phyloP scores from a whole-genome alignment of 2,888 invertebrate genomes.

The Ectemnius cavifrons region DNA sequence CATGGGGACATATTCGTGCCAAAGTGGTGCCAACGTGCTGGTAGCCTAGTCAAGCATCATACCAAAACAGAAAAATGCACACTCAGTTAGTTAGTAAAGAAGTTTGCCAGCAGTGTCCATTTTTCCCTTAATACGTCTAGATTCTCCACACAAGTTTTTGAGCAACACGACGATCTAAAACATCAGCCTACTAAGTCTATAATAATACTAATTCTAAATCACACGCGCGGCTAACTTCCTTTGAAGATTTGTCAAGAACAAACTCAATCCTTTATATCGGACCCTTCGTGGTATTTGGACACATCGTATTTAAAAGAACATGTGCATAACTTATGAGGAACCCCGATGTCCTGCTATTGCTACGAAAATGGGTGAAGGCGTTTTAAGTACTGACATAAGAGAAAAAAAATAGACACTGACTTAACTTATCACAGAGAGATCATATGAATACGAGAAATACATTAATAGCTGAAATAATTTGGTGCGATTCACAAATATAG shows the following conservation, averaged over 20 bases:
- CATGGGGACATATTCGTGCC: constrained; percentile 68
- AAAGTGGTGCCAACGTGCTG: constrained; percentile 75
- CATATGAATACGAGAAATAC: constrained; percentile 20
- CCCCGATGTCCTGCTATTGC: too few species aligned
- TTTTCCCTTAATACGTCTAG: constrained; percentile 49
- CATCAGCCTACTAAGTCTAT: too few species aligned
- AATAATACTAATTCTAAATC: too few species aligned
- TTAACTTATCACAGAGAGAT: constrained; percentile 43
- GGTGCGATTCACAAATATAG: not conserved
- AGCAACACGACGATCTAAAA: too few species aligned
- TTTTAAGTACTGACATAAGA: constrained; percentile 21
- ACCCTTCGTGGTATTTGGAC: too few species aligned
- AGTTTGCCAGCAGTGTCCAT: constrained; percentile 67
- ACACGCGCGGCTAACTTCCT: too few species aligned
- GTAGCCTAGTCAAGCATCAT: constrained; percentile 77
- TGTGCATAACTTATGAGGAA: too few species aligned
- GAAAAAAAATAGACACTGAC: constrained; percentile 69
- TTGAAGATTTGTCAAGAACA: too few species aligned
- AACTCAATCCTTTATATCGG: too few species aligned
- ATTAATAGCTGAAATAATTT: constrained; percentile 57
- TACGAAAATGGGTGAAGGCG: constrained; percentile 5
- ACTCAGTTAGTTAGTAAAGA: constrained; percentile 73
- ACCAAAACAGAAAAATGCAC: constrained; percentile 77
- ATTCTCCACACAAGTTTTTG: not conserved
- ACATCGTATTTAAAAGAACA: too few species aligned